Conservation (phyloP, 1,140 invertebrate genomes). For the Drosophila ironensis region DNA sequence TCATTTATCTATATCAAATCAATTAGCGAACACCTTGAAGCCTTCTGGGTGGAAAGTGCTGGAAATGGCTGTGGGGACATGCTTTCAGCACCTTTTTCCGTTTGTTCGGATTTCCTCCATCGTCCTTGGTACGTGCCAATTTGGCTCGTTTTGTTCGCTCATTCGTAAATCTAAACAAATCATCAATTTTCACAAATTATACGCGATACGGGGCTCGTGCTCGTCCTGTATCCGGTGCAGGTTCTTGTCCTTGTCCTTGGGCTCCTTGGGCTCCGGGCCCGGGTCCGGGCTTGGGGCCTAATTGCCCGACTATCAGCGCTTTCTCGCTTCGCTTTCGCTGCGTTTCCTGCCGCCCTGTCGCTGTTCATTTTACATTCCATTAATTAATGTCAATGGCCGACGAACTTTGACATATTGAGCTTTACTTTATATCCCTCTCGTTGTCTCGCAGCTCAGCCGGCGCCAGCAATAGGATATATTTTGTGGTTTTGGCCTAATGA, state of each 20-base stretch:
- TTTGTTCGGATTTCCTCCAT: slow-evolving; percentile 32
- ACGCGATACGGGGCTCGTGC: slow-evolving; percentile 33
- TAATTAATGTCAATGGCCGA: slow-evolving; percentile 71
- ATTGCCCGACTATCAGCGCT: slow-evolving; percentile 56
- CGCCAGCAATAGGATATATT: background rate
- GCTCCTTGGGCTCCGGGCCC: slow-evolving; percentile 15
- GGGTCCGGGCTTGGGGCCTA: slow-evolving; percentile 48
- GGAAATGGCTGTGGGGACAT: background rate
- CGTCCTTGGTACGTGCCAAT: slow-evolving; percentile 69
- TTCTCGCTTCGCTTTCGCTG: slow-evolving; percentile 37
- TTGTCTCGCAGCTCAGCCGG: background rate
- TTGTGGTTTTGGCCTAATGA: slow-evolving; percentile 11
- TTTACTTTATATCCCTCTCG: slow-evolving; percentile 22
- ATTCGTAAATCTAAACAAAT: slow-evolving; percentile 81
- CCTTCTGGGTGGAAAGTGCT: slow-evolving; percentile 3
- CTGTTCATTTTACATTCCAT: slow-evolving; percentile 78
- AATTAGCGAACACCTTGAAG: slow-evolving; percentile 71
- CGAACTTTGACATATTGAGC: slow-evolving; percentile 79
- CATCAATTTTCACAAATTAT: slow-evolving; percentile 81
- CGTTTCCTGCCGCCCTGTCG: slow-evolving; percentile 50
- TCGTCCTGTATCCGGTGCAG: slow-evolving; percentile 6
- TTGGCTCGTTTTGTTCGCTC: slow-evolving; percentile 76
- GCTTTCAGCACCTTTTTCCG: slow-evolving; percentile 28
- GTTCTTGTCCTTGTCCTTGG: slow-evolving; percentile 22
- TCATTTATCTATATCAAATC: slow-evolving; percentile 79